These are phyloP conservation scores for Heliconius nattereri DNA, from an alignment of 1,140 invertebrate genomes.

Conservation along the genomic window DNA sequence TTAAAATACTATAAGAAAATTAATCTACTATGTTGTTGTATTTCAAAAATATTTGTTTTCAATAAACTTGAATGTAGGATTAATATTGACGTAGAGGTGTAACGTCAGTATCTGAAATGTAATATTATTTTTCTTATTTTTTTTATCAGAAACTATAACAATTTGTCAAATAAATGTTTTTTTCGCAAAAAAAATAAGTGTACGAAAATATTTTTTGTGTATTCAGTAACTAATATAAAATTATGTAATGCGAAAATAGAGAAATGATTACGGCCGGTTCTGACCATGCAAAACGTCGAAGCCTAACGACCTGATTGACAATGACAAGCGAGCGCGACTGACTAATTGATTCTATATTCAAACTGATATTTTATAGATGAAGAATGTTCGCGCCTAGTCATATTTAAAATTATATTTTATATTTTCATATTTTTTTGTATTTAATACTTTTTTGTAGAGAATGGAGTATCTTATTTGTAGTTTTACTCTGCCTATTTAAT, in stretches of 20 bases:
- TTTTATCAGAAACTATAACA: no score
- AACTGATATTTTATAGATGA: slow-evolving; percentile 23
- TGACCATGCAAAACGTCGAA: slow-evolving; percentile 29
- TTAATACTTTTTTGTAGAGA: no score
- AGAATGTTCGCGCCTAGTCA: not conserved
- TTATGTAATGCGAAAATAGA: not conserved
- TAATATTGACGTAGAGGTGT: no score
- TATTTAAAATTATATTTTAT: not conserved
- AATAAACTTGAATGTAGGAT: no score
- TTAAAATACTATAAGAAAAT: not conserved
- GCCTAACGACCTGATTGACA: slow-evolving; percentile 38
- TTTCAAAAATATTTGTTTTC: not conserved
- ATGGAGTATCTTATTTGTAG: no score
- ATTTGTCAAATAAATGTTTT: not conserved
- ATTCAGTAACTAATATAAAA: not conserved
- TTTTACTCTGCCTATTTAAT: no score
- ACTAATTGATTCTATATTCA: slow-evolving; percentile 37
- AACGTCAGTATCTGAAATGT: not conserved
- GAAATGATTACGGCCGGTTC: not conserved
- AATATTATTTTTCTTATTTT: no score
- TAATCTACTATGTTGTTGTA: not conserved
- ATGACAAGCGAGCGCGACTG: slow-evolving; percentile 34
- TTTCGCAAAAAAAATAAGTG: not conserved
- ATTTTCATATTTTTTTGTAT: not conserved
- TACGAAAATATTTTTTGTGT: not conserved